Evolutionary conservation across 2,113 vertebrate species (phyloP), one percentile per base, ranked within the genome.

Genomic region (Perca fluviatilis): DNA sequence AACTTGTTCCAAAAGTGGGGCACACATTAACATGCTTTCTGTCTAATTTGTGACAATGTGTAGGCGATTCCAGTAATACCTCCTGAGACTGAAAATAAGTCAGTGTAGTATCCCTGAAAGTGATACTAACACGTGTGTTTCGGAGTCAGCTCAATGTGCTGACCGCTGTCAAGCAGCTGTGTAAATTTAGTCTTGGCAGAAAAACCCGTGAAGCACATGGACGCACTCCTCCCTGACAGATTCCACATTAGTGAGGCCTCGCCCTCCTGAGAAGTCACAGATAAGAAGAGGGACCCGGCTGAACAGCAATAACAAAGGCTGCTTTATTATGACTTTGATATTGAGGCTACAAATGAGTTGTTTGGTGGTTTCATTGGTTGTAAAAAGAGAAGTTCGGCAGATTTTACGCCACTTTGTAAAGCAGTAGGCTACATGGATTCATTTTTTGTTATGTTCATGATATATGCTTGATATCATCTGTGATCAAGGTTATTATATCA

Each of bases 161-260:
- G 76, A 70, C 66, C 70, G 21, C 61, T 76, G 70, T 58, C 51
- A 36, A 68, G 72, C 88, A 85, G 88, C 46, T 91, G 82, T 76
- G 82, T 82, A 76, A 79, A 79, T 88, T 70, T 69, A 80, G 69
- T 66, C 51, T 21, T 40, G 77, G 58, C 82, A 73, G 79, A 83
- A 70, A 80, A 86, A 58, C 30, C 56, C 16, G 11, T 50, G 8
- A 27, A 25, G n/a, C 13, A 19, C 49, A 27, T 14, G 58, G 25
- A 25, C 40, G 16, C 19, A 58, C 78, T 27, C 33, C 66, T 72
- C 62, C 50, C 64, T 47, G 36, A 40, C 19, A 33, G 66, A 79
- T 72, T 86, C 53, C 19, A 36, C 63, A 54, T 65, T 61, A 80
- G 54, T n/a, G 54, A 85, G 77, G 84, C 69, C 63, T 69, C 63